phyloP scores from a whole-genome alignment of 2,113 vertebrate species.

The Xerus inauris region DNA sequence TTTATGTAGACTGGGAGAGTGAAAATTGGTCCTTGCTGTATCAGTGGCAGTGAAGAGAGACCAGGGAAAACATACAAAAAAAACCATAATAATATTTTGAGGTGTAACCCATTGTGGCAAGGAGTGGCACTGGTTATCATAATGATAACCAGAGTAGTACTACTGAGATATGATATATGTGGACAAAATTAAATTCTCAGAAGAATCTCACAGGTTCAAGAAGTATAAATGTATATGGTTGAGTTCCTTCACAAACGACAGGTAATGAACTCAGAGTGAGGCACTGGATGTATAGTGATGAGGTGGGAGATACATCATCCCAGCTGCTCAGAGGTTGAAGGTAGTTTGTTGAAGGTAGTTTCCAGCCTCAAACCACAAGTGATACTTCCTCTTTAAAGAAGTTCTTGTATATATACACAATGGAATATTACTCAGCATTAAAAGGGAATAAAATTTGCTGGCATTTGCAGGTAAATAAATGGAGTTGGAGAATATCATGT shows the following conservation, averaged over 20 bases:
- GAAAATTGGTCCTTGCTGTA: not conserved
- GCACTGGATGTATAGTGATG: not conserved
- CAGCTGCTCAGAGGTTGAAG: not conserved
- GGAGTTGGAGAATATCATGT: no score
- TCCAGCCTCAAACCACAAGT: not conserved
- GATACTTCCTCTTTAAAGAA: slow-evolving; percentile 29
- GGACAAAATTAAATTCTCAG: not conserved
- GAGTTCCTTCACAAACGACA: not conserved
- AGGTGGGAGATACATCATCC: not conserved
- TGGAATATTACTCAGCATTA: no score
- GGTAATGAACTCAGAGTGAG: not conserved
- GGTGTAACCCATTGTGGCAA: not conserved
- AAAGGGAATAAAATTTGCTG: no score
- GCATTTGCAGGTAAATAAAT: no score
- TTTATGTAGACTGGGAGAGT: not conserved
- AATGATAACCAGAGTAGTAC: not conserved
- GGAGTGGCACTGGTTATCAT: not conserved
- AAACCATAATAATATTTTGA: not conserved
- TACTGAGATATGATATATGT: not conserved
- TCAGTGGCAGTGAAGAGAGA: not conserved
- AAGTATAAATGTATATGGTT: not conserved
- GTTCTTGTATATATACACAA: no score
- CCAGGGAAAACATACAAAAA: slow-evolving; percentile 3
- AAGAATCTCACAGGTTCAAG: not conserved
- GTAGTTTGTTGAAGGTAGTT: slow-evolving; percentile 25